These are phyloP conservation scores for Spodoptera littoralis DNA, from an alignment of 2,888 invertebrate species.

Conservation along the genomic window DNA sequence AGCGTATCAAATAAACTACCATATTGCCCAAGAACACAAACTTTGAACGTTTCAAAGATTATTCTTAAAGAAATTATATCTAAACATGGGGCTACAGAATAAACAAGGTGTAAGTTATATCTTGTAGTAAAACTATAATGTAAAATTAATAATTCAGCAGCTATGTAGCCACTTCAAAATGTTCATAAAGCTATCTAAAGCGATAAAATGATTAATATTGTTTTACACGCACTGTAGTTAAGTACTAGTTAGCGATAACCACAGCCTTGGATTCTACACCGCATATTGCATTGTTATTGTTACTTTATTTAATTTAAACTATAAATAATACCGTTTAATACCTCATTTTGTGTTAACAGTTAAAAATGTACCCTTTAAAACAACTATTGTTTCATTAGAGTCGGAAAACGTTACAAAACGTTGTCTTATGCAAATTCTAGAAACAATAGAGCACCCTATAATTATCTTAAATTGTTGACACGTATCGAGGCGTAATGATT, in stretches of 20 bases:
- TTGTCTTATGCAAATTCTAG: slow-evolving; percentile 61
- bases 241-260: slow-evolving; percentile 53
- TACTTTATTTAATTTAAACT: slow-evolving; percentile 12
- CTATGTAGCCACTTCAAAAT: slow-evolving; percentile 27
- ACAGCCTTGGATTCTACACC: slow-evolving; percentile 61
- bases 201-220: slow-evolving; percentile 62
- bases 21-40: slow-evolving; percentile 31
- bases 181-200: slow-evolving; percentile 40
- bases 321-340: slow-evolving; percentile 2
- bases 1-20: slow-evolving; percentile 42
- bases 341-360: slow-evolving; percentile 5
- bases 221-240: slow-evolving; percentile 53
- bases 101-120: slow-evolving; percentile 6
- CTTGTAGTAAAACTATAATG: slow-evolving; percentile 11
- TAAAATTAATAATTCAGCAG: slow-evolving; percentile 23
- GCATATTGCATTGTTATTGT: slow-evolving; percentile 44
- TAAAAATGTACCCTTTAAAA: slow-evolving; percentile 11
- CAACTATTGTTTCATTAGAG: slow-evolving; percentile 43
- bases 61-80: no score
- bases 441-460: slow-evolving; percentile 69
- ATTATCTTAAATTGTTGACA: slow-evolving; percentile 66
- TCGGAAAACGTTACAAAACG: slow-evolving; percentile 51
- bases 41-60: no score
- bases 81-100: no score
- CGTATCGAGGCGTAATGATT: slow-evolving; percentile 77